Evolutionary conservation across 2,797 vertebrate genomes (phyloP).

Genomic region (Eulemur coronatus): DNA sequence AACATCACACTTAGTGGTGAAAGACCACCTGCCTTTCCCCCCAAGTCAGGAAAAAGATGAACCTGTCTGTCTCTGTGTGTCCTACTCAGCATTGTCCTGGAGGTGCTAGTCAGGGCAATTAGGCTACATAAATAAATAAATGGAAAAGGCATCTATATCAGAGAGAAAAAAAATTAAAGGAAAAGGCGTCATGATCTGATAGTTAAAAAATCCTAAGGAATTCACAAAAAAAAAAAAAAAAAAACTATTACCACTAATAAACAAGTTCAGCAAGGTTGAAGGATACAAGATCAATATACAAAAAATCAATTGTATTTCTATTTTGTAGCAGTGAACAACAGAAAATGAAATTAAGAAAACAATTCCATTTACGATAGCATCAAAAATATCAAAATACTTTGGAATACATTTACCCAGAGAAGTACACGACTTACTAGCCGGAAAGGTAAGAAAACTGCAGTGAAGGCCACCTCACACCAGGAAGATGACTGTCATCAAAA

Average conservation of each 20-base stretch:
- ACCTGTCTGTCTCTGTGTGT: fast-evolving
- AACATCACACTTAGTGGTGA: not conserved
- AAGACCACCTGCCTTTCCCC: not conserved
- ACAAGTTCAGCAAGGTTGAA: not conserved
- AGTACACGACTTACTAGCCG: not conserved
- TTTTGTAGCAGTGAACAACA: too few relatives aligned
- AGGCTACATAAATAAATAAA: too few relatives aligned
- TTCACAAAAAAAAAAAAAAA: not conserved
- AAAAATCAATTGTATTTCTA: too few relatives aligned
- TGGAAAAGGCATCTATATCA: not conserved
- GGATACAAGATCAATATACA: too few relatives aligned
- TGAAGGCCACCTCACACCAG: not conserved
- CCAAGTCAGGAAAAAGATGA: too few relatives aligned
- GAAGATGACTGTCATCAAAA: not conserved
- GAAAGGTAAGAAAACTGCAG: not conserved
- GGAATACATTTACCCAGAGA: not conserved
- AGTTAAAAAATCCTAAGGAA: not conserved
- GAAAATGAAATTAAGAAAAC: not conserved
- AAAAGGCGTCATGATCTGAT: not conserved
- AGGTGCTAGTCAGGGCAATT: fast-evolving
- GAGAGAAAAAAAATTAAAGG: not conserved
- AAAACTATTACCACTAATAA: not conserved
- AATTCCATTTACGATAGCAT: not conserved
- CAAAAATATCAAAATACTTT: not conserved
- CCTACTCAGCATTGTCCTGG: not conserved